Evolutionary conservation across 2,797 vertebrate species (phyloP).

Genomic region (Calcarius lapponicus): DNA sequence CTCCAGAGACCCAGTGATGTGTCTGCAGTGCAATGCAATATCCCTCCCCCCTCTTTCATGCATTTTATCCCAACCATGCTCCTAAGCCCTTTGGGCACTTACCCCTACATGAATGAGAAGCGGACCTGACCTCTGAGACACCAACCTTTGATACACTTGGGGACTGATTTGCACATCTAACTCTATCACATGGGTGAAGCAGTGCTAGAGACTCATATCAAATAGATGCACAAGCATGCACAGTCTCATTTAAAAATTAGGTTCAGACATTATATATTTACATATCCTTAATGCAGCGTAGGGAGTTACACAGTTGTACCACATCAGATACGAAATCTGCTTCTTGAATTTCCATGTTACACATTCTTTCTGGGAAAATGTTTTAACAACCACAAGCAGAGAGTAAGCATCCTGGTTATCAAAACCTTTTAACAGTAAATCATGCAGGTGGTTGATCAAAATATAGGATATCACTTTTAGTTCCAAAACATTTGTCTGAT

Average conservation of each 20-base stretch:
- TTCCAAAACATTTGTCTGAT: slow-evolving; percentile 58
- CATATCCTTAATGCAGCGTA: slow-evolving; percentile 18
- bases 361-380: slow-evolving; percentile 34
- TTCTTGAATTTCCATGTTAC: slow-evolving; percentile 35
- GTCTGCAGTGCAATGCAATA: not conserved
- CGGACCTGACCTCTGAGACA: not conserved
- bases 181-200: not conserved
- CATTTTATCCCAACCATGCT: not conserved
- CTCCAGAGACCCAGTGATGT: not conserved
- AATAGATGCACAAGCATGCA: slow-evolving; percentile 42
- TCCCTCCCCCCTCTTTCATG: not conserved
- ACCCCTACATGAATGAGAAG: not conserved
- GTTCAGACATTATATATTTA: slow-evolving; percentile 33
- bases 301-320: slow-evolving; percentile 36
- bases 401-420: slow-evolving; percentile 69
- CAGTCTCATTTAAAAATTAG: slow-evolving; percentile 17
- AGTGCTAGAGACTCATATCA: not conserved
- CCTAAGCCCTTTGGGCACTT: not conserved
- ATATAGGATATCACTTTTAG: slow-evolving; percentile 47
- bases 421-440: slow-evolving; percentile 65
- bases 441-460: slow-evolving; percentile 70
- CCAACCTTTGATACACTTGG: not conserved
- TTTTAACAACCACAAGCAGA: slow-evolving; percentile 69
- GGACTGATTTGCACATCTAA: not conserved
- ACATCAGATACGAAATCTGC: slow-evolving; percentile 54